A percentile compares a stretch with the other conserved stretches of the same genome.
Evolutionary conservation across 2,888 invertebrate genomes (phyloP).

Genomic region (Andrena marginata): DNA sequence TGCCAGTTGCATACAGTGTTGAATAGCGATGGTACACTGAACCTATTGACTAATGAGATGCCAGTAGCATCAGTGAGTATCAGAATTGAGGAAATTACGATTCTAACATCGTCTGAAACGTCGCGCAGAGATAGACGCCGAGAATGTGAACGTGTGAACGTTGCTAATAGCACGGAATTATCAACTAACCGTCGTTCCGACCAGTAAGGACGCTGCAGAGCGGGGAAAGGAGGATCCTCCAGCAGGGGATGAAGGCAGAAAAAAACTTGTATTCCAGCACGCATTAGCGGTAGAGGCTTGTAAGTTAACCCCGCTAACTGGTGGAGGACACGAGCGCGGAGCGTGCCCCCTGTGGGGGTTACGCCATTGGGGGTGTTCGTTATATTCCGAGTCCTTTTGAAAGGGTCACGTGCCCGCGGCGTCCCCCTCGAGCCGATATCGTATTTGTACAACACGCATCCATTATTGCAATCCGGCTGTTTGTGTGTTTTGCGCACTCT

Average conservation of each 20-base stretch:
- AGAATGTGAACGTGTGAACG: conserved; percentile 7
- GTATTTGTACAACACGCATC: conserved; percentile 84
- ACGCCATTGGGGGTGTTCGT: conserved; percentile 83
- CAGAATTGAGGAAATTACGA: too few relatives aligned
- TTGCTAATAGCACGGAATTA: neutral
- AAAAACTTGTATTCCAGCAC: conserved; percentile 55
- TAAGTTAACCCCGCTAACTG: conserved; percentile 81
- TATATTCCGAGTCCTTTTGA: conserved; percentile 79
- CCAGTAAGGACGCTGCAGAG: conserved; percentile 12
- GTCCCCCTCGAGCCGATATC: conserved; percentile 81
- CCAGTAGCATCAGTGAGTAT: too few relatives aligned
- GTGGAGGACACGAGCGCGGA: conserved; percentile 73
- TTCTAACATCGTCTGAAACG: neutral
- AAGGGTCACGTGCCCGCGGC: conserved; percentile 81
- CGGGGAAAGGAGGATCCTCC: neutral
- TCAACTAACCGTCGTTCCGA: conserved; percentile 1
- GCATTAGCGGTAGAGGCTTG: conserved; percentile 70
- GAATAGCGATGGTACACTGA: neutral
- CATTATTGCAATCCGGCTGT: conserved; percentile 84
- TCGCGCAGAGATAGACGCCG: neutral
- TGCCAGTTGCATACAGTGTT: too few relatives aligned
- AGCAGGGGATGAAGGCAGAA: conserved; percentile 15
- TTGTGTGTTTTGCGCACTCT: conserved; percentile 80
- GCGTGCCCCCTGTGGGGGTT: conserved; percentile 72
- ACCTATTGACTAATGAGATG: neutral